Evolutionary conservation across 2,797 vertebrate genomes (phyloP).

Genomic region (Carapus acus): DNA sequence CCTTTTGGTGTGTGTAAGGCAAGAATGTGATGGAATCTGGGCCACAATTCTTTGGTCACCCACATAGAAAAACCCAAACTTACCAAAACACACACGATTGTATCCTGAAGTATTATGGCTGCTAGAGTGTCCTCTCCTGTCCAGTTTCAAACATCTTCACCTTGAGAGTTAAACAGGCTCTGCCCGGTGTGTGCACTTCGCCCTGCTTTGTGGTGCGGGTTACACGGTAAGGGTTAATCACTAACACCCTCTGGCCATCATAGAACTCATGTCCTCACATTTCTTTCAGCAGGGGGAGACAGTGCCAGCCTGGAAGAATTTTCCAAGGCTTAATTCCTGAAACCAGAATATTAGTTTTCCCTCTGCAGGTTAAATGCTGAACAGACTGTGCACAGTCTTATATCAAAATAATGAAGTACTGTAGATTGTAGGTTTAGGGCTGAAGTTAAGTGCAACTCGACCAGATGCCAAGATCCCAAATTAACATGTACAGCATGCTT

Average conservation of each 20-base stretch:
- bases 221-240: slow-evolving; percentile 65
- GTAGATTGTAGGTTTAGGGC: too few relatives aligned
- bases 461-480: neutral
- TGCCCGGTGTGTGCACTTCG: slow-evolving; percentile 32
- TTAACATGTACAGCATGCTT: neutral
- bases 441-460: neutral
- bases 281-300: slow-evolving; percentile 52
- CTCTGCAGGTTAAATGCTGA: neutral
- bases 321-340: slow-evolving; percentile 14
- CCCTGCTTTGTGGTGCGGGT: slow-evolving; percentile 36
- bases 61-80: slow-evolving; percentile 28
- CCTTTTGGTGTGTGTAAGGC: neutral
- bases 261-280: slow-evolving; percentile 46
- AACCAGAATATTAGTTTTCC: neutral
- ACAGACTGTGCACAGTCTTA: too few relatives aligned
- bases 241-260: slow-evolving; percentile 51
- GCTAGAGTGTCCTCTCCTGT: slow-evolving; percentile 1
- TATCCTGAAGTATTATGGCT: slow-evolving; percentile 6
- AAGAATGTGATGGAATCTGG: neutral
- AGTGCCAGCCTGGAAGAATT: slow-evolving; percentile 33
- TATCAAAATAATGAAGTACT: too few relatives aligned
- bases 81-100: slow-evolving; percentile 29
- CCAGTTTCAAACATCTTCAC: neutral
- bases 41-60: too few relatives aligned
- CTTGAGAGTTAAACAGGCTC: slow-evolving; percentile 17